Base-by-base conservation (phyloP, 1,140 invertebrate genomes). In the Maconellicoccus hirsutus region DNA sequence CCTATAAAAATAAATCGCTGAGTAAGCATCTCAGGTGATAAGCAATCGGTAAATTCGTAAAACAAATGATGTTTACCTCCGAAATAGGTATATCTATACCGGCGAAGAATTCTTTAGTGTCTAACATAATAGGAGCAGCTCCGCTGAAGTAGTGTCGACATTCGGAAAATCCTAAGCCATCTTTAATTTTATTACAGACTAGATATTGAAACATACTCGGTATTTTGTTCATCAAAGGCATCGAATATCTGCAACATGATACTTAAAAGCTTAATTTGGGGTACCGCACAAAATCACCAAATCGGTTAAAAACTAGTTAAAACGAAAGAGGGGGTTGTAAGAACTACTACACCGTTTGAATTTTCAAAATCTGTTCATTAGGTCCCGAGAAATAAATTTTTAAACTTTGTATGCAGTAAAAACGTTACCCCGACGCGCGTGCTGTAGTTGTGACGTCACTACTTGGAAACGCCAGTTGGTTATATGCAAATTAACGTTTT, bases 21-120 rank as follows among this genome's bases (percentile, higher is more conserved):
- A 52, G n/a, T 52, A 14, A 38, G 33, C 33, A 3, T 33, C 29
- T 33, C 12, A 3, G 29, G 12, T 33, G 29, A 33, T n/a, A 33
- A 33, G 3, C 3, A 6, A 33, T 33, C 29, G 12, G 12, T 12
- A 33, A 33, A 33, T n/a, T n/a, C n/a, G 16, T 70, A 38, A 38
- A 22, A 59, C 1, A 22, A 70, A 19, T 59, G 19, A 22, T n/a
- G 63, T 75, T 76, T n/a, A 80, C 79, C 70, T 93, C 90, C 75
- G 86, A 81, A 29, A 96, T 81, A 0, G 87, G 85, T 59, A 96
- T 89, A 76, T 96, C 90, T 0, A 96, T 80, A 63, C 90, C 90
- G 74, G 90, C 78, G 78, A 97, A 96, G 79, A 89, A 96, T 73
- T 89, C 86, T 76, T 94, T 87, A 12, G 94, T 83, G 23, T 96